Percentiles rank a stretch among this genome's conserved stretches.
Evolutionary conservation across 1,140 invertebrate genomes (phyloP).

Genomic region (Streblospio benedicti): DNA sequence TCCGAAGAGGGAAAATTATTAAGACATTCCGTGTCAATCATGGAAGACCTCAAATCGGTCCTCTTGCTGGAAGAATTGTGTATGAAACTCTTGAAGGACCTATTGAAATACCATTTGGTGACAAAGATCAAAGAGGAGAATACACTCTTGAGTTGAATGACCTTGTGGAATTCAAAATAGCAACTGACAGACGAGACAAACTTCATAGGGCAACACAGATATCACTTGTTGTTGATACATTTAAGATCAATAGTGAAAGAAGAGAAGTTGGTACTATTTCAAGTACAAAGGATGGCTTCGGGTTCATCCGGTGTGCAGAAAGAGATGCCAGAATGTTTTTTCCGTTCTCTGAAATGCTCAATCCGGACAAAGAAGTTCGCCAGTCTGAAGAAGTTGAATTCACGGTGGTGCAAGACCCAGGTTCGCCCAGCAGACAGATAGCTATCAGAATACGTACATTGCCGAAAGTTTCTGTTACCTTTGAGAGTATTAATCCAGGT

Average conservation of each 20-base stretch:
- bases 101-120: conserved; percentile 86
- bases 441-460: conserved; percentile 85
- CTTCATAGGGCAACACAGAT: conserved; percentile 89
- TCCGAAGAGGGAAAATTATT: conserved; percentile 34
- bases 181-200: conserved; percentile 86
- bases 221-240: conserved; percentile 79
- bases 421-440: conserved; percentile 58
- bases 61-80: conserved; percentile 40
- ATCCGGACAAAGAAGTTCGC: conserved; percentile 60
- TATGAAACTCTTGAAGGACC: conserved; percentile 31
- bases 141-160: conserved; percentile 67
- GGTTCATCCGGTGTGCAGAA: conserved; percentile 96
- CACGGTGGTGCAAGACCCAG: conserved; percentile 65
- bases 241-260: conserved; percentile 77
- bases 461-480: conserved; percentile 63
- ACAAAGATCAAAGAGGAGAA: conserved; percentile 88
- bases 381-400: conserved; percentile 91
- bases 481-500: conserved; percentile 28
- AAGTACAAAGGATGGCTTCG: conserved; percentile 84
- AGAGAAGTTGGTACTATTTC: conserved; percentile 75
- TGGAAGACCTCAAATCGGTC: conserved; percentile 38
- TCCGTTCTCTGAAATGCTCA: conserved; percentile 92
- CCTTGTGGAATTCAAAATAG: conserved; percentile 81
- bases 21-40: conserved; percentile 34
- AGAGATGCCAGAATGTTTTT: conserved; percentile 92